Conservation (phyloP, 2,113 vertebrate species). For the Zapornia atra region DNA sequence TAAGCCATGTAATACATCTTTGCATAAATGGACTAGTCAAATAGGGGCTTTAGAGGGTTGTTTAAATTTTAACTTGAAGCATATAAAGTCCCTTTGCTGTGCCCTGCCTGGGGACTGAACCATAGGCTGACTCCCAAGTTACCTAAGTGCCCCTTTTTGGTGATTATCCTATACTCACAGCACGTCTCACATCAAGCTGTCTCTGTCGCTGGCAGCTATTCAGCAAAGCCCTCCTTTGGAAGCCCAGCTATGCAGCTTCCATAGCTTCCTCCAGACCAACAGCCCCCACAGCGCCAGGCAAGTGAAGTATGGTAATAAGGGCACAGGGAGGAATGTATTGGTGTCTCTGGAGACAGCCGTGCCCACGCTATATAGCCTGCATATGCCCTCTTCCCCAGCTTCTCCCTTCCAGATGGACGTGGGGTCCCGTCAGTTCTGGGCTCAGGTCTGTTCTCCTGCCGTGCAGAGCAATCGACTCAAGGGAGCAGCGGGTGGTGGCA, state of each 20-base stretch:
- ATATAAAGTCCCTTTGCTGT: neutral
- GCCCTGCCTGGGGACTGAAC: neutral
- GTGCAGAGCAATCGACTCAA: fast-evolving
- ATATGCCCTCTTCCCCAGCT: neutral
- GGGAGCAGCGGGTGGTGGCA: neutral
- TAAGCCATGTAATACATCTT: neutral
- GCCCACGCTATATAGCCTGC: neutral
- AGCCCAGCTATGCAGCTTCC: neutral
- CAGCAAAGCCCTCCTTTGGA: neutral
- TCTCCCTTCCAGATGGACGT: neutral
- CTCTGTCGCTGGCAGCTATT: neutral
- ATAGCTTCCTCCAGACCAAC: neutral
- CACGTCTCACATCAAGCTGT: neutral
- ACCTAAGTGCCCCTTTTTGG: slow-evolving; percentile 5
- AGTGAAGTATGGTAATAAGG: neutral
- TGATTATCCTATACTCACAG: neutral
- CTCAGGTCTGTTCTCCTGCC: neutral
- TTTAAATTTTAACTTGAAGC: neutral
- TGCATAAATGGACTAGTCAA: neutral
- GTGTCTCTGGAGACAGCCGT: neutral
- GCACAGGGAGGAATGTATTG: neutral
- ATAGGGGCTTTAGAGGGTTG: neutral
- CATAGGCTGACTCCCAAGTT: neutral
- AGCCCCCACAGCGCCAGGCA: neutral
- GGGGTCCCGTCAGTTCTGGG: neutral